Evolutionary conservation across 2,113 vertebrate genomes (phyloP).

Genomic region (Oplegnathus fasciatus): DNA sequence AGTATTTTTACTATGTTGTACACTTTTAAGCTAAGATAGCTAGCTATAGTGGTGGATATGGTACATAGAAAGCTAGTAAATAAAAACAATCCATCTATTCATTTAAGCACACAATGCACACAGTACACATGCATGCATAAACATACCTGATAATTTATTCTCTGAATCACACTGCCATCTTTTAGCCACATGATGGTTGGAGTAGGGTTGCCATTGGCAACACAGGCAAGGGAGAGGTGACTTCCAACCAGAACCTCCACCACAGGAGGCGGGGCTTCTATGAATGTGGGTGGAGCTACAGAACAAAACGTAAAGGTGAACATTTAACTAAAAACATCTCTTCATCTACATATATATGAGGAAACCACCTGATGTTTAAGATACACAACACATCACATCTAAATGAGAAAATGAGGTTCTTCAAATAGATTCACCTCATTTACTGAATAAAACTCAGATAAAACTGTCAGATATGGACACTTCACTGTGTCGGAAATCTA

Average conservation of each 20-base stretch:
- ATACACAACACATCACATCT: not conserved
- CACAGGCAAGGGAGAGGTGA: conserved; percentile 86
- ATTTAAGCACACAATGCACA: not conserved
- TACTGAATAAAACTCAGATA: not conserved
- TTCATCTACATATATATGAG: not conserved
- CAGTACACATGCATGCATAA: no score
- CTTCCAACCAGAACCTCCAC: conserved; percentile 86
- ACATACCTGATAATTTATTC: conserved; percentile 81
- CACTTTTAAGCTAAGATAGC: no score
- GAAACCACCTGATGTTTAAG: not conserved
- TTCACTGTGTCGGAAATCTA: not conserved
- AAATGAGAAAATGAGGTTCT: not conserved
- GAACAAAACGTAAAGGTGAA: conserved; percentile 11
- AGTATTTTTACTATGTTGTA: no score
- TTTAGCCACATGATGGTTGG: conserved; percentile 91
- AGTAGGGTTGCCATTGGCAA: conserved; percentile 88
- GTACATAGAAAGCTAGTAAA: not conserved
- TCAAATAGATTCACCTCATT: not conserved
- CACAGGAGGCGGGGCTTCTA: conserved; percentile 84
- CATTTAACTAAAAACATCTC: not conserved
- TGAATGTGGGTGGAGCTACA: conserved; percentile 90
- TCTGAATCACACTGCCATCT: conserved; percentile 79
- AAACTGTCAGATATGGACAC: not conserved
- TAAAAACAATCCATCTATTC: not conserved
- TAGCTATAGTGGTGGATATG: no score